Conservation (phyloP, 2,113 vertebrate genomes). For the Bufo bufo region DNA sequence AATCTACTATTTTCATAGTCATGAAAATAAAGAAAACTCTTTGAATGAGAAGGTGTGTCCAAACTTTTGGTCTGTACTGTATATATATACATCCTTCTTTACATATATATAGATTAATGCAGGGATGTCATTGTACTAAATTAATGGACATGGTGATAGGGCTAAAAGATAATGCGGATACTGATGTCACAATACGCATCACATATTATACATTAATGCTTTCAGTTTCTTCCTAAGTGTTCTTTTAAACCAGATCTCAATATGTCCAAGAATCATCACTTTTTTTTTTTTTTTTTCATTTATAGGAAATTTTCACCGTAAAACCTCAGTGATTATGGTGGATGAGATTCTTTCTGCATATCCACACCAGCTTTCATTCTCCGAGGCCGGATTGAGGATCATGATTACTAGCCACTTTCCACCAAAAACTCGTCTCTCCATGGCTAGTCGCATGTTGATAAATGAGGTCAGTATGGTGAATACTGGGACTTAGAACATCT, state of each 20-base stretch:
- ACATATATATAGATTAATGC: too few species aligned
- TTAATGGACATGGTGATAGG: too few species aligned
- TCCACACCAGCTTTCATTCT: slow-evolving; percentile 96
- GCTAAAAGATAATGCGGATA: too few species aligned
- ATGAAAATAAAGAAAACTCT: too few species aligned
- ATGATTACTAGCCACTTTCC: slow-evolving; percentile 99
- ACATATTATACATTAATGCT: neutral
- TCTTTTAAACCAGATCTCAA: neutral
- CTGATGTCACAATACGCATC: neutral
- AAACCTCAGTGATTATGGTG: slow-evolving; percentile 95
- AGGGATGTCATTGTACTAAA: too few species aligned
- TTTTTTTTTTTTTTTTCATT: slow-evolving; percentile 25
- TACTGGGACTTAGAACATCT: neutral
- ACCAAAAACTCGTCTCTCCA: slow-evolving; percentile 95
- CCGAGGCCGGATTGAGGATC: slow-evolving; percentile 94
- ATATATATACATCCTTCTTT: too few species aligned
- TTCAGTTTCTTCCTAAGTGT: neutral
- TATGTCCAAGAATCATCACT: neutral
- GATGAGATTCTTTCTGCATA: slow-evolving; percentile 95
- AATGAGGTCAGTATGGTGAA: slow-evolving; percentile 79
- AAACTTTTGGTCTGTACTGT: too few species aligned
- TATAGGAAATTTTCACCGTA: slow-evolving; percentile 88
- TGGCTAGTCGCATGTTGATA: slow-evolving; percentile 98
- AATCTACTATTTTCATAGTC: too few species aligned
- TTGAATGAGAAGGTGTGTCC: too few species aligned